Percentiles rank a stretch among this genome's conserved stretches.
These are phyloP conservation scores for Cariama cristata DNA, from an alignment of 2,113 vertebrate species.

Conservation along the genomic window DNA sequence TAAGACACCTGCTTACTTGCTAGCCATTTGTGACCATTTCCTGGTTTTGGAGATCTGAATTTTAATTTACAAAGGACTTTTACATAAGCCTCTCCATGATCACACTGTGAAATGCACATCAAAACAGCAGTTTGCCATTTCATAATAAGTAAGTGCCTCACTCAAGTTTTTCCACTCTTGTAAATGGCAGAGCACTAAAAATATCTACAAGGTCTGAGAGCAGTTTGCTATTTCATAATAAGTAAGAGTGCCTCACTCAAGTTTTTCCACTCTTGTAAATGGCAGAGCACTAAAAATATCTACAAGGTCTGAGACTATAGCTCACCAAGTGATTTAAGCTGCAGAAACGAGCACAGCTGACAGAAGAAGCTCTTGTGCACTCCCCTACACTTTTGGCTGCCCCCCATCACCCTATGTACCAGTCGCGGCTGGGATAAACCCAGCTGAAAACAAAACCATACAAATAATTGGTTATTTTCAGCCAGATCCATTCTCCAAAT, in stretches of 20 bases:
- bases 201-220: not conserved
- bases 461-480: not conserved
- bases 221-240: not conserved
- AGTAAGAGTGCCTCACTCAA: not conserved
- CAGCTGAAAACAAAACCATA: not conserved
- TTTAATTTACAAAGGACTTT: not conserved
- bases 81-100: not conserved
- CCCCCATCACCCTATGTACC: not conserved
- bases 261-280: slow-evolving; percentile 1
- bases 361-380: not conserved
- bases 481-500: not conserved
- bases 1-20: not conserved
- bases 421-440: not conserved
- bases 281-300: slow-evolving; percentile 39
- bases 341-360: slow-evolving; percentile 27
- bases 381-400: not conserved
- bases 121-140: not conserved
- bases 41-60: not conserved
- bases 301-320: not conserved
- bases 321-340: not conserved
- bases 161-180: not conserved
- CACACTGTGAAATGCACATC: not conserved
- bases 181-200: slow-evolving; percentile 39
- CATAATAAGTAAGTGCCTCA: not conserved
- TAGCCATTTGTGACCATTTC: not conserved